These are phyloP conservation scores for Peromyscus attwateri DNA, from an alignment of 2,797 vertebrate genomes.

Conservation along the genomic window DNA sequence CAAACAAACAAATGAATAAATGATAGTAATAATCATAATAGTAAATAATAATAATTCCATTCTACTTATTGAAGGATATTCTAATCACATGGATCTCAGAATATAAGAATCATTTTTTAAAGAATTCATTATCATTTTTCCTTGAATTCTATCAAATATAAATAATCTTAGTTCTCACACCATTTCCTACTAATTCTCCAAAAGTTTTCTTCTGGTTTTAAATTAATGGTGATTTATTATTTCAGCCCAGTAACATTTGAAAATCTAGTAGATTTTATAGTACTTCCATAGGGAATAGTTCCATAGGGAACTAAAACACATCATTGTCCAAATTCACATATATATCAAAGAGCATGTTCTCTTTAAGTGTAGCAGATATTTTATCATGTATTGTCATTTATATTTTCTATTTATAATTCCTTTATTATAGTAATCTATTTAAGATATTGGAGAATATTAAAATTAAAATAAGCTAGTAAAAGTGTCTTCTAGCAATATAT, in stretches of 20 bases:
- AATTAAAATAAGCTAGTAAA: background rate
- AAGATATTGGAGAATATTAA: background rate
- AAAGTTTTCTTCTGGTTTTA: conserved; percentile 31
- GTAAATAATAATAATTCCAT: background rate
- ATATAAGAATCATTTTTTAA: background rate
- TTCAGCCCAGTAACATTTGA: background rate
- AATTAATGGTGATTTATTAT: background rate
- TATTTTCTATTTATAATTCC: background rate
- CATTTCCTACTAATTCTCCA: conserved; percentile 10
- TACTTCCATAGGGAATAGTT: background rate
- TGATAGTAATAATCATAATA: background rate
- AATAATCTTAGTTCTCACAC: background rate
- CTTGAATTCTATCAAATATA: background rate
- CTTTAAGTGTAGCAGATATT: background rate
- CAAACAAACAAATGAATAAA: background rate
- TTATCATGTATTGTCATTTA: background rate
- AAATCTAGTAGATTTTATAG: background rate
- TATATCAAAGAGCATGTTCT: background rate
- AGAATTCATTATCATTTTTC: background rate
- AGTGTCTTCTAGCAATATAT: background rate
- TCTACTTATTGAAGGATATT: background rate
- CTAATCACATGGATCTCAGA: background rate
- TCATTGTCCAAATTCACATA: conserved; percentile 6
- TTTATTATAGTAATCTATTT: background rate
- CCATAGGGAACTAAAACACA: background rate